Evolutionary conservation across 2,888 invertebrate genomes (phyloP), one percentile per base, ranked within the genome.

Genomic region (Noctua janthina): DNA sequence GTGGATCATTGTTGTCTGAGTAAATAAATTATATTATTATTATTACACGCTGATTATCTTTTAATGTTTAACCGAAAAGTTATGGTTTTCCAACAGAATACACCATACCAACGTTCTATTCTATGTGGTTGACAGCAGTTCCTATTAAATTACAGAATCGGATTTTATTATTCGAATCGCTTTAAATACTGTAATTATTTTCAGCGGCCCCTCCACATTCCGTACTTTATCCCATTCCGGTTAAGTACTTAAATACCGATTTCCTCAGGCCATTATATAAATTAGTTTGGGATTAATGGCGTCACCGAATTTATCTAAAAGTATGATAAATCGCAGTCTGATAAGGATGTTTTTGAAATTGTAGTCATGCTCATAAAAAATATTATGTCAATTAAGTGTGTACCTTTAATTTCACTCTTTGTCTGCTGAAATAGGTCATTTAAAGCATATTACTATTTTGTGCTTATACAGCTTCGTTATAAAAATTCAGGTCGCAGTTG

Each of bases 261-360:
- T 92, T 90, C 86, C 84, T 82, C 73, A 23, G 84, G 84, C 91
- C 92, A 93, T 93, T 93, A 90, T 89, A 91, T 91, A 91, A 92
- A 93, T 92, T 92, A 92, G 91, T 90, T 92, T 87, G 87, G 87
- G 89, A 92, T 92, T 92, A 92, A 91, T 88, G 89, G 88, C 82
- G 87, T 84, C 85, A 81, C 87, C 83, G 86, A 93, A 92, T 91
- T 90, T 90, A 88, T 85, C 84, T 86, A 85, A 89, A 91, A 85
- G 87, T 90, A 89, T 91, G 89, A 92, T 88, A 87, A 88, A 83
- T 83, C 49, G 15, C 56, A 71, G 39, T 67, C 11, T 20, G 62
- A 68, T 51, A 59, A 29, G 7, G 23, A 54, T 49, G 10, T 64
- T 71, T 78, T 70, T 77, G 46, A 56, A 46, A 69, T 68, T 62